Evolutionary conservation across 2,888 invertebrate genomes (phyloP).

Genomic region (Ennomos erosarius): DNA sequence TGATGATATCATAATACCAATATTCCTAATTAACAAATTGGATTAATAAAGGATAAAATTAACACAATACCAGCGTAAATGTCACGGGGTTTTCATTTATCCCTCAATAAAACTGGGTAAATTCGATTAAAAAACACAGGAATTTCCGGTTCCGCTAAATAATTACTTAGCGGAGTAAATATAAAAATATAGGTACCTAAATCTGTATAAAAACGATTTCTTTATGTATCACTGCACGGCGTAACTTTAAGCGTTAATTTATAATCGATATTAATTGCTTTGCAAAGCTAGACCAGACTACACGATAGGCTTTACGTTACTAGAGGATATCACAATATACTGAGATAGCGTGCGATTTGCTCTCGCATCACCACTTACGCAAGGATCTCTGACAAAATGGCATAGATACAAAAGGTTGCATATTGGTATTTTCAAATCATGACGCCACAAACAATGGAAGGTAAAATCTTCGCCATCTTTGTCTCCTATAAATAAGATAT

Average conservation of each 20-base stretch:
- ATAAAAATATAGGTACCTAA: too few species aligned
- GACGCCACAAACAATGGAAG: conserved; percentile 44
- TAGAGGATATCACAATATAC: conserved; percentile 34
- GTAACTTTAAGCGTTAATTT: too few species aligned
- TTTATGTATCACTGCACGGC: too few species aligned
- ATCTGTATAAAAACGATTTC: too few species aligned
- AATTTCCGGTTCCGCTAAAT: conserved; percentile 1
- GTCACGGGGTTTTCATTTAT: conserved; percentile 71
- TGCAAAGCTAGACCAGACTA: too few species aligned
- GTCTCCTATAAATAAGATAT: conserved; percentile 7
- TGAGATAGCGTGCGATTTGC: conserved; percentile 21
- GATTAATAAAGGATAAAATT: conserved; percentile 63
- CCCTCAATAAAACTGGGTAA: conserved; percentile 6
- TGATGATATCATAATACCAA: conserved; percentile 64
- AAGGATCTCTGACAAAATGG: conserved; percentile 49
- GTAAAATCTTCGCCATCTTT: conserved; percentile 29
- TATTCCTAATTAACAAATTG: conserved; percentile 66
- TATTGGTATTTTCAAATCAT: conserved; percentile 51
- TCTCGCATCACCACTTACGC: conserved; percentile 36
- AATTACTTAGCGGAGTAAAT: too few species aligned
- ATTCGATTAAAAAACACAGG: conserved; percentile 8
- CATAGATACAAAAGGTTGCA: conserved; percentile 50
- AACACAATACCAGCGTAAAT: conserved; percentile 50
- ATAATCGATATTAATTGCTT: too few species aligned
- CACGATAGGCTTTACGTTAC: conserved; percentile 37